phyloP scores from a whole-genome alignment of 2,888 invertebrate genomes.

The Drosophila melanosoma region DNA sequence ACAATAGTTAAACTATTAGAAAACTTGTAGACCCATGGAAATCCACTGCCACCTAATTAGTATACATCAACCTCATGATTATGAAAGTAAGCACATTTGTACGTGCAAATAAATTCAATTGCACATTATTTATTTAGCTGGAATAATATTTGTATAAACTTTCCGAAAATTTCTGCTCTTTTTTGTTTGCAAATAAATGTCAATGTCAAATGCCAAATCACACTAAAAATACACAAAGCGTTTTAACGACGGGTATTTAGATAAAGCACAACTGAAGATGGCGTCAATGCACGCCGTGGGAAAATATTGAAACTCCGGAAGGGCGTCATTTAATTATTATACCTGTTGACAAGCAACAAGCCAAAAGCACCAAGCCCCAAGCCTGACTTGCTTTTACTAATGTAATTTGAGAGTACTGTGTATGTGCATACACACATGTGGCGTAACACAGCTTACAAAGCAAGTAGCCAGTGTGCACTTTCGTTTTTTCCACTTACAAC shows the following conservation, averaged over 20 bases:
- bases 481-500: conserved; percentile 59
- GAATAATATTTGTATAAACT: not conserved
- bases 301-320: conserved; percentile 61
- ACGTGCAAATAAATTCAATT: not conserved
- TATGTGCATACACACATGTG: conserved; percentile 33
- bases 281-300: conserved; percentile 65
- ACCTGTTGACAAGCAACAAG: conserved; percentile 25
- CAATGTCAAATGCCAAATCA: conserved; percentile 48
- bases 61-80: not conserved
- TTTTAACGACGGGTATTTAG: conserved; percentile 3
- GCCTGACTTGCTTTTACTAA: conserved; percentile 25
- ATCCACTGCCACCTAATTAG: not conserved
- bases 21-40: not conserved
- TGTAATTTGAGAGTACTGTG: conserved; percentile 54
- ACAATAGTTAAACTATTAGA: not conserved
- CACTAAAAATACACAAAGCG: not conserved
- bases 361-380: conserved; percentile 3
- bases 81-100: not conserved
- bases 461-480: conserved; percentile 53
- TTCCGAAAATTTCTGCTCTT: not conserved
- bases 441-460: conserved; percentile 49
- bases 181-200: conserved; percentile 22
- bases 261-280: conserved; percentile 7
- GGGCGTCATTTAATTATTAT: conserved; percentile 64
- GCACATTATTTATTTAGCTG: not conserved